Evolutionary conservation across 2,888 invertebrate species (phyloP).

Genomic region (Apoderus coryli): DNA sequence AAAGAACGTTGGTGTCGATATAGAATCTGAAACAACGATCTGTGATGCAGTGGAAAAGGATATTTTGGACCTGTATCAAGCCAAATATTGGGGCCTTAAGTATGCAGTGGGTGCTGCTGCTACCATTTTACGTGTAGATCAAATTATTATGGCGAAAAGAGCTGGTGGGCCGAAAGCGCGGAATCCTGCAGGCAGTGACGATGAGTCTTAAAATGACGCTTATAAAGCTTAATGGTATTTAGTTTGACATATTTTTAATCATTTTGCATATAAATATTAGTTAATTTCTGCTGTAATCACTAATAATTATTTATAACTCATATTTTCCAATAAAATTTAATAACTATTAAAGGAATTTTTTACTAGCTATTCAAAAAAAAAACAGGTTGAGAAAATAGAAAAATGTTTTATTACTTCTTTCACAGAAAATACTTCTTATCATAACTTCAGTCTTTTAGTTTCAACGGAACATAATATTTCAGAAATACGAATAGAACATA

Average conservation of each 20-base stretch:
- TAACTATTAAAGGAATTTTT: too few relatives aligned
- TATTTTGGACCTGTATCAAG: conserved; percentile 68
- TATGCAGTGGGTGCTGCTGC: conserved; percentile 89
- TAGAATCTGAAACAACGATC: conserved; percentile 61
- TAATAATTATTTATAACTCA: too few relatives aligned
- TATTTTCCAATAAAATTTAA: too few relatives aligned
- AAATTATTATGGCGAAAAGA: conserved; percentile 96
- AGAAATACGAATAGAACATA: too few relatives aligned
- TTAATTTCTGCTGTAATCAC: too few relatives aligned
- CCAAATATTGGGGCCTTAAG: conserved; percentile 89
- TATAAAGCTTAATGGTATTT: not conserved
- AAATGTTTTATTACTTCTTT: too few relatives aligned
- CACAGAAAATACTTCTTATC: too few relatives aligned
- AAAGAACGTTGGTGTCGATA: conserved; percentile 64
- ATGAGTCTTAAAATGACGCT: conserved; percentile 39
- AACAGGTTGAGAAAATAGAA: too few relatives aligned
- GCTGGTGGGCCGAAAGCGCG: conserved; percentile 89
- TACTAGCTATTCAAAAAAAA: too few relatives aligned
- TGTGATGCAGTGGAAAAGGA: conserved; percentile 64
- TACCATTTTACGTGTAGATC: conserved; percentile 87
- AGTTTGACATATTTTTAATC: conserved; percentile 1
- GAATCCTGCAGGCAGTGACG: conserved; percentile 49
- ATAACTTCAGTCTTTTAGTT: too few relatives aligned
- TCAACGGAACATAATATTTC: too few relatives aligned
- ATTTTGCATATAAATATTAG: too few relatives aligned